phyloP scores from a whole-genome alignment of 2,888 invertebrate genomes.

The Pedicia rivosa region DNA sequence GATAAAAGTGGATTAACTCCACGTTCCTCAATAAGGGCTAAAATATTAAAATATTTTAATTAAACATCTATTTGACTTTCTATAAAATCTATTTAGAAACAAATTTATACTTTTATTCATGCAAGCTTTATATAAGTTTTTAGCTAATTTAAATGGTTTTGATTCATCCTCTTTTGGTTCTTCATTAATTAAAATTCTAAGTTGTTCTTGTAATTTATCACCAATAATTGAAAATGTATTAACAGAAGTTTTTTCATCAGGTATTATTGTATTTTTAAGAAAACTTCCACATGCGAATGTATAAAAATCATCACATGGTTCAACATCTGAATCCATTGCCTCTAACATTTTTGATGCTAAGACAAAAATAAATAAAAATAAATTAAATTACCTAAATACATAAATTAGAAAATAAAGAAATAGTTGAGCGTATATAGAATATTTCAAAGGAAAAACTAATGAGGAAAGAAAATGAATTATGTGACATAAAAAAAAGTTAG shows the following conservation, averaged over 20 bases:
- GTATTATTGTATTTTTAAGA: conserved; percentile 47
- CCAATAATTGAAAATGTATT: conserved; percentile 30
- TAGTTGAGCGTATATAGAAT: too few species aligned
- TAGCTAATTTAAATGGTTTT: conserved; percentile 29
- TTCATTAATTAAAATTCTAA: conserved; percentile 27
- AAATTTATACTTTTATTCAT: conserved; percentile 29
- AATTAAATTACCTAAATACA: conserved; percentile 35
- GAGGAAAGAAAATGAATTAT: too few species aligned
- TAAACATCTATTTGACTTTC: not conserved
- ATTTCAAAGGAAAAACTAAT: too few species aligned
- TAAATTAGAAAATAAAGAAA: conserved; percentile 57
- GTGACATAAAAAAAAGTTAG: too few species aligned
- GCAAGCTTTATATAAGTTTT: conserved; percentile 30
- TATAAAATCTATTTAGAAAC: not conserved
- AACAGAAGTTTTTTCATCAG: conserved; percentile 42
- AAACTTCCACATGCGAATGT: conserved; percentile 59
- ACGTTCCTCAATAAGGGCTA: conserved; percentile 65
- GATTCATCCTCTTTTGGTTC: conserved; percentile 23
- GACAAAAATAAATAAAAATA: not conserved
- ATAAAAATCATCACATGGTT: conserved; percentile 67
- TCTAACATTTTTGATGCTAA: conserved; percentile 44
- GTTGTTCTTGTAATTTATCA: conserved; percentile 30
- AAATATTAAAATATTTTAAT: conserved; percentile 8
- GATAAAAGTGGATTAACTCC: conserved; percentile 56
- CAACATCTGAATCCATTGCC: conserved; percentile 46